These are phyloP conservation scores for Columba livia DNA, from an alignment of 2,113 vertebrate species.

Conservation along the genomic window DNA sequence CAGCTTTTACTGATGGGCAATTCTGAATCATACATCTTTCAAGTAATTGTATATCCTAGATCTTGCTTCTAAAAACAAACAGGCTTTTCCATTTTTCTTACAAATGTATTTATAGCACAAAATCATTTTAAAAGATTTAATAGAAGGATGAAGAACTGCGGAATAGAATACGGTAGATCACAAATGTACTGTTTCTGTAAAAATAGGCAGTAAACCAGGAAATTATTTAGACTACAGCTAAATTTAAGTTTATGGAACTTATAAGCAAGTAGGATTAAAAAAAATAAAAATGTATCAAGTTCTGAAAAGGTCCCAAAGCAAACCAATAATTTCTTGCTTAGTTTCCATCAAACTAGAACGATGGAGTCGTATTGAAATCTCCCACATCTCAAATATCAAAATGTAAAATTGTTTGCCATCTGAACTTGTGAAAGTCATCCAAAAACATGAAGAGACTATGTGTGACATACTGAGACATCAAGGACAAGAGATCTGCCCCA, in stretches of 20 bases:
- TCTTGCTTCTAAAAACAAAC: not conserved
- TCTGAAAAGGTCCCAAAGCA: not conserved
- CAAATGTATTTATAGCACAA: not conserved
- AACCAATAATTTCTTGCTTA: not conserved
- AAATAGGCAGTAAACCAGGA: not conserved
- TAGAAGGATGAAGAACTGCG: not conserved
- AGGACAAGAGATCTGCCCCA: not conserved
- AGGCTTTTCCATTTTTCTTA: not conserved
- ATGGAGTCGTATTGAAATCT: not conserved
- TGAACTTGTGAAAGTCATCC: not conserved
- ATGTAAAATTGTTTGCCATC: not conserved
- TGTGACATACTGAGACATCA: not conserved
- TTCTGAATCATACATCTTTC: not conserved
- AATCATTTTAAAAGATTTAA: not conserved
- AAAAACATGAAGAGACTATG: not conserved
- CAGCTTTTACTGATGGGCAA: not conserved
- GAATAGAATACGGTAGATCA: not conserved
- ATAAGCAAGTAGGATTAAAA: not conserved
- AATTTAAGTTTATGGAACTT: not conserved
- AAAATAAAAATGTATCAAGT: accelerated
- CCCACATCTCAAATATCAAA: not conserved
- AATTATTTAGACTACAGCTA: not conserved
- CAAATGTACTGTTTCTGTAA: not conserved
- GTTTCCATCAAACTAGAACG: not conserved
- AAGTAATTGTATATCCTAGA: not conserved